phyloP scores from a whole-genome alignment of 2,113 vertebrate species.

The Scatophagus argus region DNA sequence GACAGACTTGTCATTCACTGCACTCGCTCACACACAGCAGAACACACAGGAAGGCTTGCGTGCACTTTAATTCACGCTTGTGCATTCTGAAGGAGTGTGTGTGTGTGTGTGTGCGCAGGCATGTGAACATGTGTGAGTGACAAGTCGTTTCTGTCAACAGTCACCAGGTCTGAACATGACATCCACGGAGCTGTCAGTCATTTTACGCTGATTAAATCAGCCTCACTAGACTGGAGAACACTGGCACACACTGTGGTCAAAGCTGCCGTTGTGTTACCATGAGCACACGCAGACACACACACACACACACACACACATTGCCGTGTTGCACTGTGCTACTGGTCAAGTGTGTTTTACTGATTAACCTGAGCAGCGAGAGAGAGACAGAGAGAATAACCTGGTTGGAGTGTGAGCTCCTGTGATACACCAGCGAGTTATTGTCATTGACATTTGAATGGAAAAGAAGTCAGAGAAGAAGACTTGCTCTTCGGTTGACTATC shows the following conservation, averaged over 20 bases:
- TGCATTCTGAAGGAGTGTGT: neutral
- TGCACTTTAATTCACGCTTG: neutral
- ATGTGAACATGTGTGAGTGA: constrained; percentile 25
- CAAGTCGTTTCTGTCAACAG: constrained; percentile 46
- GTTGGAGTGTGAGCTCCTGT: neutral
- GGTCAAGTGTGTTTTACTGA: constrained; percentile 14
- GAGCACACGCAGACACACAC: too few relatives aligned
- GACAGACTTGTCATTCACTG: constrained; percentile 48
- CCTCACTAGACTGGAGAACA: constrained; percentile 18
- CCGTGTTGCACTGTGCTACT: neutral
- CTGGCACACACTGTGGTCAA: neutral
- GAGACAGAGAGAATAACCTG: neutral
- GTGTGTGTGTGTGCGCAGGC: neutral
- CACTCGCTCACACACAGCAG: constrained; percentile 2
- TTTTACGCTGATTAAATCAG: constrained; percentile 47
- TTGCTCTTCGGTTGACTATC: constrained; percentile 31
- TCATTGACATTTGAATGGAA: constrained; percentile 49
- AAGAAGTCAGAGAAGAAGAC: constrained; percentile 17
- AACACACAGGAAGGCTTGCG: neutral
- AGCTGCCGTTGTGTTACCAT: constrained; percentile 1
- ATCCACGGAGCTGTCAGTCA: constrained; percentile 63
- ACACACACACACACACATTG: neutral
- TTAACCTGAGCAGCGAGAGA: constrained; percentile 22
- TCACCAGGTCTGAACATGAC: constrained; percentile 41
- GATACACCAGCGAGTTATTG: constrained; percentile 11